Base-by-base conservation (phyloP, 2,888 invertebrate genomes). In the Ormyrus labotus region DNA sequence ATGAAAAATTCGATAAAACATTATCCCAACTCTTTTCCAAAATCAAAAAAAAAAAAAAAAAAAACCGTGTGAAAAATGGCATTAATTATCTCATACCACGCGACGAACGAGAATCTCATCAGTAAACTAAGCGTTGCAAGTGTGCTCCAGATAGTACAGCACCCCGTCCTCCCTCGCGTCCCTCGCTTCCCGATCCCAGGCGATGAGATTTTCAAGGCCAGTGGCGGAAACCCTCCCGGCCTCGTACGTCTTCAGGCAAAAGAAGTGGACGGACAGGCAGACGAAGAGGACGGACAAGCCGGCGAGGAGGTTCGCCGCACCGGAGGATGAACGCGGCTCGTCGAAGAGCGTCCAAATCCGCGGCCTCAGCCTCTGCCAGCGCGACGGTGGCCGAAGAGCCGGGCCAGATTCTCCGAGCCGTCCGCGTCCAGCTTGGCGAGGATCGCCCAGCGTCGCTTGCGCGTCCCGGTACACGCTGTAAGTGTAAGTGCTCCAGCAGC, bases 401-500 rank as follows among this genome's bases (percentile, higher is more conserved):
- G 94, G 74, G 98, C 97, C 82, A 98, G 95, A 90, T 98, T 97
- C 89, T 98, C 98, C 85, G 98, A 98, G 82, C 97, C 96, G 92
- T 98, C 98, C 87, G 98, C 94, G 92, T 99, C 99, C 91, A 99
- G 92, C 88, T 98, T 96, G 92, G 99, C 98, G 90, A 99, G 93
- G 86, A 99, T 98, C 34, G 98, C 97, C 97, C 92, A 99, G 92
- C 81, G 98, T 99, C 88, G 98, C 97, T 94, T 99, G 95, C 84
- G 96, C 96, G 88, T 96, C 96, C 88, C 96, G 94, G 91, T 96
- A 96, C 91, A 95, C 94, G 91, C 96, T n/a, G n/a, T n/a, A n/a
- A n/a, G n/a, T 95, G 92, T 98, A 99, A 47, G 98, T 99, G 92
- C 98, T 98, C 98, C 98, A 99, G 92, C 98, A 98, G 92, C 98